Conservation (phyloP, 1,140 invertebrate genomes). For the Hermatobates lingyangjiaoensis region DNA sequence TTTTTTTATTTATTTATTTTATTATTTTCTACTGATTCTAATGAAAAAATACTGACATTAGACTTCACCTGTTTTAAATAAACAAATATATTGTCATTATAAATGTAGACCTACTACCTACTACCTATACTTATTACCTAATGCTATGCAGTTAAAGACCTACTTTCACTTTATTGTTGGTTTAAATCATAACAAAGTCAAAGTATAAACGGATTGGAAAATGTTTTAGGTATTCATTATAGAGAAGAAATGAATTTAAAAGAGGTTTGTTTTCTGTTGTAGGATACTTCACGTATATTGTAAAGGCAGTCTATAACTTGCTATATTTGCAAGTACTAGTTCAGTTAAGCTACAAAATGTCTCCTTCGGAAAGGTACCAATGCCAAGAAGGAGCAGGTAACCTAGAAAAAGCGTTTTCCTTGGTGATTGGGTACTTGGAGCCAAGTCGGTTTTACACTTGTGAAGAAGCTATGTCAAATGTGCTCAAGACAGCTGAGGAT, state of each 20-base stretch:
- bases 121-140: too few species aligned
- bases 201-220: too few species aligned
- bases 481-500: not conserved
- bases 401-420: not conserved
- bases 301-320: conserved; percentile 72
- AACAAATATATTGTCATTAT: too few species aligned
- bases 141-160: too few species aligned
- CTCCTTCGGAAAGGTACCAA: conserved; percentile 25
- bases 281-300: conserved; percentile 73
- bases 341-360: conserved; percentile 45
- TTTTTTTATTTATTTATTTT: too few species aligned
- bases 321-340: conserved; percentile 71
- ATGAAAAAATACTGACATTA: too few species aligned
- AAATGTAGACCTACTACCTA: too few species aligned
- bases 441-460: not conserved
- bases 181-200: conserved; percentile 4
- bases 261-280: conserved; percentile 21
- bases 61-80: too few species aligned
- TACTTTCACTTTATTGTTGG: not conserved
- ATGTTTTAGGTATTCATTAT: too few species aligned
- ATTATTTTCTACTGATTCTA: too few species aligned
- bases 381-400: conserved; percentile 8
- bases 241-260: too few species aligned
- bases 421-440: not conserved
- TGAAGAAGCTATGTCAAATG: conserved; percentile 8